Evolutionary conservation across 2,888 invertebrate species (phyloP), one percentile per base, ranked within the genome.

Genomic region (Arctia plantaginis): DNA sequence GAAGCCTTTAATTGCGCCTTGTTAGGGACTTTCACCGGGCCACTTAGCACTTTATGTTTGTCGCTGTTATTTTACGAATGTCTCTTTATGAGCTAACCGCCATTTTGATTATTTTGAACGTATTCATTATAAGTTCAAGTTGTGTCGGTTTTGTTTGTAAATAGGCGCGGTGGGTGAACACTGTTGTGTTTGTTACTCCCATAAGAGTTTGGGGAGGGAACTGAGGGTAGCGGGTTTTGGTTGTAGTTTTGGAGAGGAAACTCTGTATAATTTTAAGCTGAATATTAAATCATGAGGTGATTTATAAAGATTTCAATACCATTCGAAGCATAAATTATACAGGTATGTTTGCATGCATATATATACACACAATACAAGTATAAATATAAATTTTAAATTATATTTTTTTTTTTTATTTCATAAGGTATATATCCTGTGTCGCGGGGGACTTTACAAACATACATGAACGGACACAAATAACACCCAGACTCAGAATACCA

Each of bases 1-100:
- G n/a, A 70, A 81, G 80, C 79, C 81, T 85, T 85, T 85, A 85
- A 85, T 84, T 86, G 85, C 77, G 73, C 75, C 77, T 78, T 77
- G 77, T 80, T 79, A 75, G 77, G 74, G 79, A 85, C 80, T 80
- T 84, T 76, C 77, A 62, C 70, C 69, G 73, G 74, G 79, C 82
- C 78, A 84, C 75, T 84, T 82, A 69, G 51, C 77, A 79, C 73
- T 80, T 84, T 84, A 84, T 84, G 79, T 85, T 82, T 82, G 84
- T 84, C 85, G 74, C 84, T 71, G 80, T 81, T 74, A 78, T 72
- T 69, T 67, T 2, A 74, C 70, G 69, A 65, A 76, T 85, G 83
- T 85, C 85, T 72, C 82, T 83, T 83, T 77, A 83, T 75, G 75
- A 72, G 27, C 55, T 76, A 85, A 84, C 83, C 83, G 68, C 83